Conservation (phyloP, 2,888 invertebrate genomes). For the Parochlus steinenii region DNA sequence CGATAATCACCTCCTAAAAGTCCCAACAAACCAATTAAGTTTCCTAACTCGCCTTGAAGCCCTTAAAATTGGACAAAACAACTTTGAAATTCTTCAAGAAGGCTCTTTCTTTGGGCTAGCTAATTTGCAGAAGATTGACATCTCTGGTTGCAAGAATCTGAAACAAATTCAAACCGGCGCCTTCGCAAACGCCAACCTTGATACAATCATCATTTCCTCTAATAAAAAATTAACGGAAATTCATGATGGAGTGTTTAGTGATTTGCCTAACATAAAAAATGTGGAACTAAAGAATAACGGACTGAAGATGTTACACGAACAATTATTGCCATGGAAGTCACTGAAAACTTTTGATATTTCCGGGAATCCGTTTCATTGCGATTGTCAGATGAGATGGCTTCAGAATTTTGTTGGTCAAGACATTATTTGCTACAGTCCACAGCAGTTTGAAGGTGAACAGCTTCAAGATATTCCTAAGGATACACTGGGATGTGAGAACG, state of each 20-base stretch:
- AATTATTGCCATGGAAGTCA: constrained; percentile 43
- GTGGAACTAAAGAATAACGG: constrained; percentile 41
- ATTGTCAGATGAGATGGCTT: constrained; percentile 42
- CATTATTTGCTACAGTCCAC: constrained; percentile 4
- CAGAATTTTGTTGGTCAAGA: constrained; percentile 33
- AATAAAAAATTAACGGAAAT: constrained; percentile 37
- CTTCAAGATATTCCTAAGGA: constrained; percentile 6
- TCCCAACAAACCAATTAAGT: constrained; percentile 39
- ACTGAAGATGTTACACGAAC: constrained; percentile 39
- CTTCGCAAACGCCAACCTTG: constrained; percentile 43
- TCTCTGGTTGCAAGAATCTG: constrained; percentile 39
- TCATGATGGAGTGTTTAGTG: constrained; percentile 41
- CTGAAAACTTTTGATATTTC: constrained; percentile 38
- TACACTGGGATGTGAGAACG: constrained; percentile 1
- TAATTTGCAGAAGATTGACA: constrained; percentile 40
- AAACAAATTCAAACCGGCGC: constrained; percentile 38
- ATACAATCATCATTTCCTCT: constrained; percentile 38
- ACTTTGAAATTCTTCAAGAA: constrained; percentile 34
- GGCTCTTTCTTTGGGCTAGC: constrained; percentile 40
- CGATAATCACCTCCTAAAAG: constrained; percentile 37
- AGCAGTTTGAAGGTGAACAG: not conserved
- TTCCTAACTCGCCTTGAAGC: constrained; percentile 39
- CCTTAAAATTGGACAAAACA: constrained; percentile 42
- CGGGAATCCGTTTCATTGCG: constrained; percentile 43
- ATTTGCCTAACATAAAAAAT: constrained; percentile 40